Conservation (phyloP, 2,113 vertebrate species). For the Lasiurus cinereus region DNA sequence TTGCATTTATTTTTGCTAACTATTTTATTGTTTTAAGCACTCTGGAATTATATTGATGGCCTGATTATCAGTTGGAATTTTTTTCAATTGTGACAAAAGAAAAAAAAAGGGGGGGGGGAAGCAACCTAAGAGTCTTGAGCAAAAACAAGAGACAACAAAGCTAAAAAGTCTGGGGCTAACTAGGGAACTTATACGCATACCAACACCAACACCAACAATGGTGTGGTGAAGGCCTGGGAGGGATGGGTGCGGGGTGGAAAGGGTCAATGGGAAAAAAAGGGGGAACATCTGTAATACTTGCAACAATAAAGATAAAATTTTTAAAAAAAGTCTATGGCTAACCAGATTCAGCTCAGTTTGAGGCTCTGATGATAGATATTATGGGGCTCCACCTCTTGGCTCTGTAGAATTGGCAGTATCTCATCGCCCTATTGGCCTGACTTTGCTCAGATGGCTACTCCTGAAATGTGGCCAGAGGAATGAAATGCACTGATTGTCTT, state of each 20-base stretch:
- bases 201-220: too few species aligned
- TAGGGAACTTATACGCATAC: background rate
- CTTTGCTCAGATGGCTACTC: background rate
- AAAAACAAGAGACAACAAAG: background rate
- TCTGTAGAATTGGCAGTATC: background rate
- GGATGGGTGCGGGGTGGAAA: too few species aligned
- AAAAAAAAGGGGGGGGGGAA: too few species aligned
- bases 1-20: background rate
- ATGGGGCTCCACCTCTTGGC: background rate
- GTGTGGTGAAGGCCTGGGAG: too few species aligned
- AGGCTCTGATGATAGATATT: background rate
- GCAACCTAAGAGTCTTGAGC: background rate
- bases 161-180: background rate
- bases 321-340: background rate
- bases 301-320: too few species aligned
- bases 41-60: background rate
- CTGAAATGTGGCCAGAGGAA: background rate
- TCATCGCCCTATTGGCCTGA: background rate
- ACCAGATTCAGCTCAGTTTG: background rate
- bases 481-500: background rate
- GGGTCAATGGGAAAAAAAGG: too few species aligned
- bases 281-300: too few species aligned
- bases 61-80: background rate
- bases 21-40: constrained; percentile 56
- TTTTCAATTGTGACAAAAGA: background rate